Conservation (phyloP, 2,888 invertebrate species). For the Cylindroiulus punctatus region DNA sequence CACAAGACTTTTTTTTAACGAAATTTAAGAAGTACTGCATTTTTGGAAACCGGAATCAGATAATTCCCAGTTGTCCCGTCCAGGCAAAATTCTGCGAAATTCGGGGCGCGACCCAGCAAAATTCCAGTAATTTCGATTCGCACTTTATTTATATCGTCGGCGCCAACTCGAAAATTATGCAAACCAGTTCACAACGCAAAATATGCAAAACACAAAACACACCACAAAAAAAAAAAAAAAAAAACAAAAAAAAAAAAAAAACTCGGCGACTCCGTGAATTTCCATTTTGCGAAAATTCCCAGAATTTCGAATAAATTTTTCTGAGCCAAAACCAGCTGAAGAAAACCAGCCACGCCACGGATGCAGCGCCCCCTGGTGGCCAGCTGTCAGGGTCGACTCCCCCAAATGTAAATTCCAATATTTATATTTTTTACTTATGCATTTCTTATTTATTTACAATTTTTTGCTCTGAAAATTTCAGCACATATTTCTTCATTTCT, state of each 20-base stretch:
- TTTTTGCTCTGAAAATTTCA: neutral
- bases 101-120: neutral
- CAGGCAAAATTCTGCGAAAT: too few species aligned
- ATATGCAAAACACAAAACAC: neutral
- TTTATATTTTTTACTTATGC: neutral
- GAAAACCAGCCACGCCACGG: neutral
- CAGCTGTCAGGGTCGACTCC: neutral
- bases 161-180: too few species aligned
- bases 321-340: neutral
- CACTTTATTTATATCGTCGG: too few species aligned
- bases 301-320: neutral
- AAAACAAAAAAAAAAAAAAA: too few species aligned
- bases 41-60: too few species aligned
- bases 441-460: conserved; percentile 20
- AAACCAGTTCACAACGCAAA: too few species aligned
- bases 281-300: neutral
- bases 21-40: too few species aligned
- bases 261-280: neutral
- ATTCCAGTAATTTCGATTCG: too few species aligned
- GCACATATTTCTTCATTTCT: conserved; percentile 7
- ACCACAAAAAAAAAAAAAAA: too few species aligned
- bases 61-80: too few species aligned
- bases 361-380: too few species aligned
- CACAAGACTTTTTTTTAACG: too few species aligned
- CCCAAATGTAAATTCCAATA: neutral